These are phyloP conservation scores for Aphelenchoides fujianensis DNA, from an alignment of 1,140 invertebrate species.

Conservation along the genomic window DNA sequence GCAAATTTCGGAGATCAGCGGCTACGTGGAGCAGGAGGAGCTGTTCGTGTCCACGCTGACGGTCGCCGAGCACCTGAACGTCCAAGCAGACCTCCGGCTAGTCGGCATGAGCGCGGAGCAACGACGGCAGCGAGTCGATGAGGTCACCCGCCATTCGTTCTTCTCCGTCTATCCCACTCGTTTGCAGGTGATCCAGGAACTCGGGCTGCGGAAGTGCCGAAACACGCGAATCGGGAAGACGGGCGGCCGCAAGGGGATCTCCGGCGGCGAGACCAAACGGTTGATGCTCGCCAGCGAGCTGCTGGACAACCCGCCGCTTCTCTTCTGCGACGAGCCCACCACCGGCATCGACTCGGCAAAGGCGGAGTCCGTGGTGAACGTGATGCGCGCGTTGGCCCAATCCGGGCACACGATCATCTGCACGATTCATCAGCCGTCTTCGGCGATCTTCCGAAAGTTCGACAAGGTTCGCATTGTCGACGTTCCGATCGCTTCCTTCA, in stretches of 20 bases:
- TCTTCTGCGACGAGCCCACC: conserved; percentile 80
- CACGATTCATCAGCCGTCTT: conserved; percentile 82
- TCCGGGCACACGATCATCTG: conserved; percentile 76
- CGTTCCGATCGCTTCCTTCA: no score
- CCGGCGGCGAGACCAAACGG: conserved; percentile 65
- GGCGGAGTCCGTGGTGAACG: conserved; percentile 72
- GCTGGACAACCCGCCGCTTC: conserved; percentile 73
- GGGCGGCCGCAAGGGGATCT: conserved; percentile 53
- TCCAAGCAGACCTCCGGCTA: conserved; percentile 64
- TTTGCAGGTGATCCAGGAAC: conserved; percentile 54
- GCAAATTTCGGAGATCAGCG: conserved; percentile 63
- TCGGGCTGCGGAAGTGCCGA: conserved; percentile 58
- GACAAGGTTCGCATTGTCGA: conserved; percentile 63
- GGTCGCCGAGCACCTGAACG: conserved; percentile 67
- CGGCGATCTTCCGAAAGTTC: conserved; percentile 77
- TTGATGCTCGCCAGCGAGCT: conserved; percentile 67
- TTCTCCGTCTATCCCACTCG: background rate
- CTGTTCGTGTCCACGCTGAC: conserved; percentile 67
- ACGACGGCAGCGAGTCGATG: conserved; percentile 31
- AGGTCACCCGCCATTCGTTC: conserved; percentile 28
- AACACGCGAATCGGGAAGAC: conserved; percentile 55
- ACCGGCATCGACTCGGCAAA: conserved; percentile 79
- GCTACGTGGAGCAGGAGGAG: conserved; percentile 69
- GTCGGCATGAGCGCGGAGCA: conserved; percentile 26
- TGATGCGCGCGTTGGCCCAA: conserved; percentile 68